A percentile compares a stretch with the other conserved stretches of the same genome.
phyloP scores from a whole-genome alignment of 2,888 invertebrate species.

The Drosophila macrospina region DNA sequence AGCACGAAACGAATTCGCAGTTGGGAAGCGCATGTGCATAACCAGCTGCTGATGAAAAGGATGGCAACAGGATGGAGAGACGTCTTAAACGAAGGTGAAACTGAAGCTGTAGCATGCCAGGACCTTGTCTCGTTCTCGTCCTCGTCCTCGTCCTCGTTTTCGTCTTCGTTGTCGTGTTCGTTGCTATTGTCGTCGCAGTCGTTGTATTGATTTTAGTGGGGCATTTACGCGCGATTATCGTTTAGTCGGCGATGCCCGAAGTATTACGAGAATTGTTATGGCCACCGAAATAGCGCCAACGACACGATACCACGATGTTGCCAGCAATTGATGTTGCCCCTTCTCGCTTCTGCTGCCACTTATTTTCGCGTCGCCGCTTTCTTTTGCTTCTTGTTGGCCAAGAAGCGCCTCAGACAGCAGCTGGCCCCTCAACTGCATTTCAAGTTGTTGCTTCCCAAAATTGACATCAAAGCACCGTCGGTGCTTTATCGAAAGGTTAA shows the following conservation, averaged over 20 bases:
- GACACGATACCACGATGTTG: slow-evolving; percentile 66
- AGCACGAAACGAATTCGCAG: slow-evolving; percentile 25
- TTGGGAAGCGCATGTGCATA: slow-evolving; percentile 81
- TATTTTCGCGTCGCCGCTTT: not conserved
- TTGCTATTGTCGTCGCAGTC: slow-evolving; percentile 57
- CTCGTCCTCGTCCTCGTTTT: no score
- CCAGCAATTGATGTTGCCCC: slow-evolving; percentile 55
- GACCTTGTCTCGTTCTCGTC: slow-evolving; percentile 30
- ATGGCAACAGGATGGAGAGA: slow-evolving; percentile 57
- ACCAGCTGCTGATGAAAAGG: slow-evolving; percentile 62
- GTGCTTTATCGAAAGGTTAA: slow-evolving; percentile 42
- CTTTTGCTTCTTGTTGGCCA: not conserved
- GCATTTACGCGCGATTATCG: slow-evolving; percentile 85
- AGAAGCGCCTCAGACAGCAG: no score
- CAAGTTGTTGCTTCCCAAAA: slow-evolving; percentile 43
- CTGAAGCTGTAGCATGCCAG: slow-evolving; percentile 47
- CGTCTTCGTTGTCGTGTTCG: slow-evolving; percentile 23
- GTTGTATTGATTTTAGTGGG: slow-evolving; percentile 85
- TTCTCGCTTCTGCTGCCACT: slow-evolving; percentile 14
- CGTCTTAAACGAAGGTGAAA: slow-evolving; percentile 67
- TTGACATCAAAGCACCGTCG: slow-evolving; percentile 32
- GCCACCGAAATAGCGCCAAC: slow-evolving; percentile 78
- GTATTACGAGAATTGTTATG: slow-evolving; percentile 84
- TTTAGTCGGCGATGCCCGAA: slow-evolving; percentile 84
- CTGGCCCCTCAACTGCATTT: slow-evolving; percentile 27